Evolutionary conservation across 1,140 invertebrate genomes (phyloP).

Genomic region (Coenobita brevimanus): DNA sequence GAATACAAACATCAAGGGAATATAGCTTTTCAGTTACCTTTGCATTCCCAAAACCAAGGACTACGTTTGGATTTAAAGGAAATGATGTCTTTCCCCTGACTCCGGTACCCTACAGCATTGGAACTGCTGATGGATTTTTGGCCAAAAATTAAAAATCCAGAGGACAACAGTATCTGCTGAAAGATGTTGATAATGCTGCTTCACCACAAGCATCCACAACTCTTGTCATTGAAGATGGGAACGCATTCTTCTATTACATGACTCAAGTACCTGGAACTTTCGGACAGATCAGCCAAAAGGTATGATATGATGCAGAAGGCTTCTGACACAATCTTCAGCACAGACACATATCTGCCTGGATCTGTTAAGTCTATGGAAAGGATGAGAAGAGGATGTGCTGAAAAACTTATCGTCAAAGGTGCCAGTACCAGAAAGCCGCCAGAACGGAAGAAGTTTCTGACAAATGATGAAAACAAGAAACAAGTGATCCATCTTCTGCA

Average conservation of each 20-base stretch:
- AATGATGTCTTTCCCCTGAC: not conserved
- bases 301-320: not conserved
- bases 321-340: not conserved
- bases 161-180: no score
- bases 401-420: not conserved
- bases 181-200: not conserved
- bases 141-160: no score
- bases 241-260: constrained; percentile 12
- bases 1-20: no score
- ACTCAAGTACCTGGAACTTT: not conserved
- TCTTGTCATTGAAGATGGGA: constrained; percentile 1
- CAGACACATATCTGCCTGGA: not conserved
- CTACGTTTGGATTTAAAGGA: no score
- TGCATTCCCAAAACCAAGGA: no score
- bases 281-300: not conserved
- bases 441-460: not conserved
- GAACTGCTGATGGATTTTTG: not conserved
- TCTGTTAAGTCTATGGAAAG: not conserved
- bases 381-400: not conserved
- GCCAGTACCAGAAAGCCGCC: not conserved
- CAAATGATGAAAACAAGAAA: not conserved
- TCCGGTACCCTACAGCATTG: not conserved
- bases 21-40: no score
- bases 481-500: not conserved
- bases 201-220: not conserved